Conservation (phyloP, 2,888 invertebrate species). For the Stenodera caucasica region DNA sequence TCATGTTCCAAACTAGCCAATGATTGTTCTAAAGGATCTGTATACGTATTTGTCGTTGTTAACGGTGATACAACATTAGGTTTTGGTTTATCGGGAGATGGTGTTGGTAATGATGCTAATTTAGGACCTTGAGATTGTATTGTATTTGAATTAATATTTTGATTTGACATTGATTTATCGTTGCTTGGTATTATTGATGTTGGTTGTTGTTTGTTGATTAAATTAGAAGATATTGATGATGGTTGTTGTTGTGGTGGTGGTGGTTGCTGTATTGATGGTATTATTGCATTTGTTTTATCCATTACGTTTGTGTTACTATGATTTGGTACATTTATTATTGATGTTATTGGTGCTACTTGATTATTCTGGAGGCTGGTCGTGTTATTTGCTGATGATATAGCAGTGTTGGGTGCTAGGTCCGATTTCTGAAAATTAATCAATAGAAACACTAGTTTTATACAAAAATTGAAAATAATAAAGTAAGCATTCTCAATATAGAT, state of each 20-base stretch:
- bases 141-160: conserved; percentile 44
- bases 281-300: neutral
- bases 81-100: conserved; percentile 51
- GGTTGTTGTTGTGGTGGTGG: conserved; percentile 31
- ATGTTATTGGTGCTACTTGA: conserved; percentile 32
- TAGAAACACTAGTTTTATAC: conserved; percentile 24
- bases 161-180: conserved; percentile 16
- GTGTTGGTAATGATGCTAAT: conserved; percentile 43
- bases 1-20: conserved; percentile 70
- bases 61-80: conserved; percentile 49
- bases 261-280: conserved; percentile 23
- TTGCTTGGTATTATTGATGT: conserved; percentile 30
- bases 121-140: conserved; percentile 52
- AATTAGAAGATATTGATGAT: conserved; percentile 26
- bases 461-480: conserved; percentile 28
- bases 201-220: conserved; percentile 33
- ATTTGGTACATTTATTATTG: conserved; percentile 33
- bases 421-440: conserved; percentile 43
- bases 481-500: conserved; percentile 22
- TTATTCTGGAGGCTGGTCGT: conserved; percentile 35
- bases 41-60: conserved; percentile 48
- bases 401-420: conserved; percentile 32
- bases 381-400: conserved; percentile 38
- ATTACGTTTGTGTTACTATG: conserved; percentile 15
- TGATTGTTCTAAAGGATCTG: conserved; percentile 72